A percentile compares a stretch with the other conserved stretches of the same genome.
phyloP scores from a whole-genome alignment of 1,140 invertebrate species.

The Zophobas atratus region DNA sequence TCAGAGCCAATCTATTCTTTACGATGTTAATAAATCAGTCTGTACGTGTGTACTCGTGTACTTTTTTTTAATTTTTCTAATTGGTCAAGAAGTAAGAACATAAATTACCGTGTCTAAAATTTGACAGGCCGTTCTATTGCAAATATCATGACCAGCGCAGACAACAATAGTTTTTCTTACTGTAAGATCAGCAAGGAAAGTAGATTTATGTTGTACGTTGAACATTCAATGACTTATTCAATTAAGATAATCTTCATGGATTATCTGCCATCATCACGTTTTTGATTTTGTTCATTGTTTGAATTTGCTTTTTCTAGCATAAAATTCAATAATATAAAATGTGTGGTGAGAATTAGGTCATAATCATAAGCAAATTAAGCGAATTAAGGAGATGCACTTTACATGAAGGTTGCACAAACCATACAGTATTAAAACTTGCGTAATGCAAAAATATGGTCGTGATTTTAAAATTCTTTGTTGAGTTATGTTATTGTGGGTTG shows the following conservation, averaged over 20 bases:
- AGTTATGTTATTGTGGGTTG: not conserved
- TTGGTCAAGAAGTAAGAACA: not conserved
- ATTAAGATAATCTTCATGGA: no score
- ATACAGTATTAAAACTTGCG: conserved; percentile 40
- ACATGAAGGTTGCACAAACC: conserved; percentile 31
- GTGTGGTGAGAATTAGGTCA: conserved; percentile 24
- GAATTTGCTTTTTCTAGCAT: no score
- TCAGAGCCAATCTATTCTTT: not conserved
- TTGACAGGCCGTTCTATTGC: not conserved
- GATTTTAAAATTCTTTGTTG: conserved; percentile 29
- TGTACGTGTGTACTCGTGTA: not conserved
- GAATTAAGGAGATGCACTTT: conserved; percentile 44
- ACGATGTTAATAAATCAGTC: not conserved
- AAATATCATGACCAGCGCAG: not conserved
- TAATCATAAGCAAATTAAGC: conserved; percentile 33
- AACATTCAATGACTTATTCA: no score
- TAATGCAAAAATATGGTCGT: conserved; percentile 26
- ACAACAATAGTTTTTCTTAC: not conserved
- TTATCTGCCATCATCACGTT: no score
- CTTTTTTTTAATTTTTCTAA: not conserved
- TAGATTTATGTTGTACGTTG: no score
- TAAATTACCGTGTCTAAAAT: not conserved
- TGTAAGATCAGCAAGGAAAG: no score
- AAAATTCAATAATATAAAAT: no score
- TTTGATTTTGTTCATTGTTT: no score